Conservation (phyloP, 2,113 vertebrate species). For the Pollachius pollachius region DNA sequence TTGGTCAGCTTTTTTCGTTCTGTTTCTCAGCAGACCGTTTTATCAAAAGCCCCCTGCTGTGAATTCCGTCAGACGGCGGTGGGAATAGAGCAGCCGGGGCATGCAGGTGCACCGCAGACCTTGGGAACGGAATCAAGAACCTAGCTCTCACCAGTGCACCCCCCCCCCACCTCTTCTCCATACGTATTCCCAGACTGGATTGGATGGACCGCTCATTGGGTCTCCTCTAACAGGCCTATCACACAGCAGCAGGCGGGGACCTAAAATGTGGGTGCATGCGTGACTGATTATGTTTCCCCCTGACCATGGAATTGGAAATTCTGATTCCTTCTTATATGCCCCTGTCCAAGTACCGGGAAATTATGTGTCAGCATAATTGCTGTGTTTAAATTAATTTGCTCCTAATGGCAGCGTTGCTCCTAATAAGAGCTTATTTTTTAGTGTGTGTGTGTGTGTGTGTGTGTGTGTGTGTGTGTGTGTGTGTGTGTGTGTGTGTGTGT, state of each 20-base stretch:
- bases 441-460: not conserved
- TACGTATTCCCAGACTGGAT: constrained; percentile 12
- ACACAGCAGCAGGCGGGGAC: constrained; percentile 12
- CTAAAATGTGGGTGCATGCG: constrained; percentile 4
- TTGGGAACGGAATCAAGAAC: too few relatives aligned
- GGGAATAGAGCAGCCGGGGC: too few relatives aligned
- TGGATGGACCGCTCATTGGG: constrained; percentile 4
- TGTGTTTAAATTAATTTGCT: constrained; percentile 29
- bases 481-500: not conserved
- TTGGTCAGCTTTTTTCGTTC: too few relatives aligned
- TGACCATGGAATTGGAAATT: constrained; percentile 16
- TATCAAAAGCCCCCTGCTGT: too few relatives aligned
- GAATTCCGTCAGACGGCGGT: too few relatives aligned
- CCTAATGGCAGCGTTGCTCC: constrained; percentile 19
- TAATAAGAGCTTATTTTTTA: constrained; percentile 17
- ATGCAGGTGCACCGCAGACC: too few relatives aligned
- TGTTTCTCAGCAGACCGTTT: too few relatives aligned
- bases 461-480: constrained; percentile 24
- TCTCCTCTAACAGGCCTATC: constrained; percentile 14
- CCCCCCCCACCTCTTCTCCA: constrained; percentile 2
- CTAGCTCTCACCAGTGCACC: not conserved
- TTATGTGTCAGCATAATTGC: constrained; percentile 25
- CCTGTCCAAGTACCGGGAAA: constrained; percentile 18
- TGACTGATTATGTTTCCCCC: constrained; percentile 24
- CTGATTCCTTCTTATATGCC: constrained; percentile 24